A percentile compares a stretch with the other conserved stretches of the same genome.
These are phyloP conservation scores for Oncopeltus fasciatus DNA, from an alignment of 1,140 invertebrate genomes.

Conservation along the genomic window DNA sequence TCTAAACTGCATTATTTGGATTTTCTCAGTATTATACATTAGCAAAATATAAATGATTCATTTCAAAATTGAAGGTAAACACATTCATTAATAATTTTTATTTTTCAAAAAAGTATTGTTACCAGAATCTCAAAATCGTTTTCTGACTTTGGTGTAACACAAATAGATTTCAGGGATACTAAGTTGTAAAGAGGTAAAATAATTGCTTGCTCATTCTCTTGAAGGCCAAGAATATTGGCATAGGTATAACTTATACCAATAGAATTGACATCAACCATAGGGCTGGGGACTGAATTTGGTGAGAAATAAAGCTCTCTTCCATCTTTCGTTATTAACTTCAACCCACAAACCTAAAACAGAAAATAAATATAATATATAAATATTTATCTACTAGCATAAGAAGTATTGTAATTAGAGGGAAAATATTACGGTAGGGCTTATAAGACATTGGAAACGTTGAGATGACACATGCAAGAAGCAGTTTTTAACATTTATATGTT, in stretches of 20 bases:
- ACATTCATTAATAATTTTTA: background rate
- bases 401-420: background rate
- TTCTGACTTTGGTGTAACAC: constrained; percentile 27
- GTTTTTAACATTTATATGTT: constrained; percentile 21
- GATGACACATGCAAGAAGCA: constrained; percentile 23
- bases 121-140: constrained; percentile 37
- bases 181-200: constrained; percentile 14
- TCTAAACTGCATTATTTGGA: no score
- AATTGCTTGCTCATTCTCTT: constrained; percentile 23
- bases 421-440: background rate
- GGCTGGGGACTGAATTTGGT: constrained; percentile 12
- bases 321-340: constrained; percentile 15
- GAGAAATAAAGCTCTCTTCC: constrained; percentile 19
- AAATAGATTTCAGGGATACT: constrained; percentile 19
- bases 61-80: background rate
- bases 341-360: constrained; percentile 14
- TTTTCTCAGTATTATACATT: no score
- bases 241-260: constrained; percentile 25
- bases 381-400: background rate
- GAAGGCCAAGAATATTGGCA: constrained; percentile 22
- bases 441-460: background rate
- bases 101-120: background rate
- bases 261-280: constrained; percentile 7
- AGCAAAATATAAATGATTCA: no score
- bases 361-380: background rate